Conservation (phyloP, 1,140 invertebrate species). For the Drosophila erecta region DNA sequence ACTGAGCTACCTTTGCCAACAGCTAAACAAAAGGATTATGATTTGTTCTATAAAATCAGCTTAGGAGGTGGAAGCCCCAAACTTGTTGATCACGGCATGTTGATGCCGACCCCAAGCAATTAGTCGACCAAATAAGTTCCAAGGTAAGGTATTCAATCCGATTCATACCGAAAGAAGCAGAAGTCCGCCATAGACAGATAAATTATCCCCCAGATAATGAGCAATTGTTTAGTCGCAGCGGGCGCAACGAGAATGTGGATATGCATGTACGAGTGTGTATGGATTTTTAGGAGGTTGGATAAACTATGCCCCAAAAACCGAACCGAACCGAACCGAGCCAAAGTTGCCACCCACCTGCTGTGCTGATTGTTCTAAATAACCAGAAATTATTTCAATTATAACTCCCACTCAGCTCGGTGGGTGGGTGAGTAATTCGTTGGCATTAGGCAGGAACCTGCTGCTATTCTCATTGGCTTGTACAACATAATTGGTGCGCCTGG, state of each 20-base stretch:
- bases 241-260: constrained; percentile 5
- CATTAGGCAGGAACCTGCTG: not conserved
- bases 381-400: constrained; percentile 59
- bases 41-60: too few relatives aligned
- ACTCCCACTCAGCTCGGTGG: constrained; percentile 11
- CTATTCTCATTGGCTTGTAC: constrained; percentile 21
- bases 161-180: not conserved
- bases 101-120: too few relatives aligned
- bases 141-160: not conserved
- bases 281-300: constrained; percentile 1
- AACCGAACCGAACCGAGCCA: constrained; percentile 2
- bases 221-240: constrained; percentile 20
- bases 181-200: not conserved
- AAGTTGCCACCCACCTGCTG: constrained; percentile 49
- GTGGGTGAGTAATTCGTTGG: not conserved
- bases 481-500: constrained; percentile 40
- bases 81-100: too few relatives aligned
- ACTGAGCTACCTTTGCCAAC: too few relatives aligned
- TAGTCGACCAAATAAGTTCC: too few relatives aligned
- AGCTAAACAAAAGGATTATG: too few relatives aligned
- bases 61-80: too few relatives aligned
- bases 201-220: constrained; percentile 17
- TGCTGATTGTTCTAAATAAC: constrained; percentile 55
- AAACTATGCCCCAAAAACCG: constrained; percentile 12
- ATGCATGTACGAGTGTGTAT: constrained; percentile 10